Percentiles rank a stretch among this genome's conserved stretches.
Evolutionary conservation across 2,888 invertebrate species (phyloP).

Genomic region (Achlya flavicornis): DNA sequence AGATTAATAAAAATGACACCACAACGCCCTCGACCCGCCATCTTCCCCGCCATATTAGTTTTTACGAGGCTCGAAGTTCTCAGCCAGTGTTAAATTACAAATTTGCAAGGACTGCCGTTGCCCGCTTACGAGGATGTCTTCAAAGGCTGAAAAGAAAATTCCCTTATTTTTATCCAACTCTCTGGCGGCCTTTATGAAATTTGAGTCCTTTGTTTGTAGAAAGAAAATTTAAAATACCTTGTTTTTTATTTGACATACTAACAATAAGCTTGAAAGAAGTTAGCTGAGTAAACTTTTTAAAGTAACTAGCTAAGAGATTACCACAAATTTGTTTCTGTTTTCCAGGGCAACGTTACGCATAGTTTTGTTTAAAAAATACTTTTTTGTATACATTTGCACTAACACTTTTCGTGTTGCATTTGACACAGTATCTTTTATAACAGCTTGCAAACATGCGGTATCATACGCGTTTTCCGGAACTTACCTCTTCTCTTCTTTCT

Average conservation of each 20-base stretch:
- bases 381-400: neutral
- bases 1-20: constrained; percentile 1
- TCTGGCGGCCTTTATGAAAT: constrained; percentile 7
- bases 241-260: neutral
- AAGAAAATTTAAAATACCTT: neutral
- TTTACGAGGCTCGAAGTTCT: constrained; percentile 27
- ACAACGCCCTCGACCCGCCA: constrained; percentile 9
- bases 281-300: neutral
- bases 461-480: neutral
- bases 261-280: neutral
- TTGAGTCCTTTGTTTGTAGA: constrained; percentile 6
- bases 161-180: constrained; percentile 5
- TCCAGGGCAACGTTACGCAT: neutral
- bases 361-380: neutral
- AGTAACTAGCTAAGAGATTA: neutral
- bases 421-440: neutral
- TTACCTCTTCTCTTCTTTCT: too few species aligned
- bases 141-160: constrained; percentile 6
- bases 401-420: neutral
- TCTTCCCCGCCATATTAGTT: constrained; percentile 28
- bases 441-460: neutral
- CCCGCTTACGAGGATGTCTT: constrained; percentile 8
- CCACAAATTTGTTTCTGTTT: neutral
- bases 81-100: constrained; percentile 13
- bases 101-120: neutral